Evolutionary conservation across 2,797 vertebrate genomes (phyloP), one percentile per base, ranked within the genome.

Genomic region (Parauchenoglanis ngamensis): DNA sequence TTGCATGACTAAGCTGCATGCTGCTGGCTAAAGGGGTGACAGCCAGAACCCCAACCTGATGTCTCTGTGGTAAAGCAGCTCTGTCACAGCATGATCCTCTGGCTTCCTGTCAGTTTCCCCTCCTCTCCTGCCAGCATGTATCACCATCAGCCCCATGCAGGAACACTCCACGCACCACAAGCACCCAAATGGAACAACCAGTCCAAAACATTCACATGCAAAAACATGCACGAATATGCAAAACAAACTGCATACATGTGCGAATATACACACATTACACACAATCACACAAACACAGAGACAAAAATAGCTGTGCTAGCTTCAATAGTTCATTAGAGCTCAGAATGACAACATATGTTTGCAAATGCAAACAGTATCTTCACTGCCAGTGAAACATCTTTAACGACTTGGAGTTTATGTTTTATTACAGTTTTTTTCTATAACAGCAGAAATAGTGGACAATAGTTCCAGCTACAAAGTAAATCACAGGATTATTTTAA

Each of bases 1-100:
- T 87, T 82, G 89, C 78, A 90, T 87, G 87, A 87, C 85, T 86
- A 85, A 88, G 84, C 87, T 83, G 73, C 59, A 75, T 73, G 78
- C 49, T 79, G 40, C 28, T 63, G 79, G n/a, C 40, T 65, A 72
- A 73, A 81, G 84, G 68, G 85, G 75, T 85, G 87, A 87, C 68
- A 85, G 75, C 81, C 68, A 56, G n/a, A 72, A 77, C 57, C 31
- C 59, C 65, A 85, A 83, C 54, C 76, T 85, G 88, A 63, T 76
- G 88, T 80, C 76, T 68, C 44, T 13, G 15, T 72, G 46, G 68
- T 70, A 82, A 44, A 88, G 46, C 67, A 75, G 67, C 83, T 73
- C 77, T 87, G 40, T 75, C 86, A 59, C 89, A 65, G 83, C 83
- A 72, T 63, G 86, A 89, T 86, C 82, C 68, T 79, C 82, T 82